phyloP scores from a whole-genome alignment of 2,888 invertebrate genomes.

The Dicycla oo region DNA sequence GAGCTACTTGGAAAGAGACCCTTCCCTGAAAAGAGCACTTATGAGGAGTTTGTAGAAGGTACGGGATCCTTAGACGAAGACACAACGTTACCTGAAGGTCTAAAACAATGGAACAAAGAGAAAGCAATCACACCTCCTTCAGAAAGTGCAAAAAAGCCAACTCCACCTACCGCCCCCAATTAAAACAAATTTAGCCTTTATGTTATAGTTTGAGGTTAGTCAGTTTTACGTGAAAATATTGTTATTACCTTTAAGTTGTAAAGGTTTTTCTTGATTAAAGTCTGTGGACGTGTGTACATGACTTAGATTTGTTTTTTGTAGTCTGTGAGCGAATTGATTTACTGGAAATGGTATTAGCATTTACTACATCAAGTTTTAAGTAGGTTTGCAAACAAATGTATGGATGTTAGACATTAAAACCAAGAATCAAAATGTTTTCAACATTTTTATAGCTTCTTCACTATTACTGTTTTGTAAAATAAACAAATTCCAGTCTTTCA shows the following conservation, averaged over 20 bases:
- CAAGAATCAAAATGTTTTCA: constrained; percentile 60
- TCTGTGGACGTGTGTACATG: constrained; percentile 68
- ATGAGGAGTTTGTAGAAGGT: constrained; percentile 99
- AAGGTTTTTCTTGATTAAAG: constrained; percentile 76
- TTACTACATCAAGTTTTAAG: constrained; percentile 54
- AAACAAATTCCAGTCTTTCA: constrained; percentile 80
- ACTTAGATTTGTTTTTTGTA: constrained; percentile 65
- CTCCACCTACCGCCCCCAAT: constrained; percentile 36
- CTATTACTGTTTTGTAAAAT: constrained; percentile 81
- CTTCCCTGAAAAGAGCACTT: constrained; percentile 99
- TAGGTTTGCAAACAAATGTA: constrained; percentile 27
- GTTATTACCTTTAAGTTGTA: constrained; percentile 84
- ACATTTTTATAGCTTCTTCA: constrained; percentile 69
- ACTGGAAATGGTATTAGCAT: constrained; percentile 66
- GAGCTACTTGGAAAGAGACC: constrained; percentile 98
- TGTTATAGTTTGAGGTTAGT: constrained; percentile 73
- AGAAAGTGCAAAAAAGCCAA: constrained; percentile 73
- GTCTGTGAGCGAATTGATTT: constrained; percentile 66
- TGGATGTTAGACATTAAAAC: constrained; percentile 21
- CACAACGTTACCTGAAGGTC: constrained; percentile 97
- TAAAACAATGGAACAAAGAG: constrained; percentile 98
- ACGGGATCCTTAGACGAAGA: constrained; percentile 99
- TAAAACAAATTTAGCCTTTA: constrained; percentile 81
- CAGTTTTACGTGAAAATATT: constrained; percentile 83
- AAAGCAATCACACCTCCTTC: constrained; percentile 75